Evolutionary conservation across 2,113 vertebrate genomes (phyloP).

Genomic region (Nerophis lumbriciformis): DNA sequence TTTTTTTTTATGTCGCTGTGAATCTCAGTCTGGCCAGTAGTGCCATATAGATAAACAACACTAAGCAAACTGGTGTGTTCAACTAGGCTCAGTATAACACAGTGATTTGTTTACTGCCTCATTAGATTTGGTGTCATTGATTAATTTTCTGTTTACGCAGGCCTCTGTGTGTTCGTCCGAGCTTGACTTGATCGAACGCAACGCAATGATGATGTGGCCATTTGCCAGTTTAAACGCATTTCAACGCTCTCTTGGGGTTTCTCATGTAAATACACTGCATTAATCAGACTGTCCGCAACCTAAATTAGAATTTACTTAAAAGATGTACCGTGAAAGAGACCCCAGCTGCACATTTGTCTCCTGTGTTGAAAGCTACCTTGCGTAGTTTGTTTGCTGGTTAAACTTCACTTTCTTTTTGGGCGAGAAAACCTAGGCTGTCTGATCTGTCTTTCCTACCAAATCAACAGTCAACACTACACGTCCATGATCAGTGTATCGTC

Average conservation of each 20-base stretch:
- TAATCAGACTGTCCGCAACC: conserved; percentile 42
- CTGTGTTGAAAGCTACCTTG: too few relatives aligned
- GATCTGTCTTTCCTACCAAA: not conserved
- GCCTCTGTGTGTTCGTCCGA: conserved; percentile 20
- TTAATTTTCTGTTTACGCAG: conserved; percentile 33
- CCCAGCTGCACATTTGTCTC: too few relatives aligned
- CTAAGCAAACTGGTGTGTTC: not conserved
- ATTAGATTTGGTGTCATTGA: conserved; percentile 40
- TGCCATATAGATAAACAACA: conserved; percentile 14
- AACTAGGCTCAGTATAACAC: not conserved
- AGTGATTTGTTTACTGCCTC: conserved; percentile 25
- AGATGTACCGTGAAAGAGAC: not conserved
- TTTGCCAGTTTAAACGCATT: conserved; percentile 34
- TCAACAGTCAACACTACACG: not conserved
- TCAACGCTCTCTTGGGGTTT: conserved; percentile 26
- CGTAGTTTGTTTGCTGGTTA: not conserved
- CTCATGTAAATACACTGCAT: conserved; percentile 18
- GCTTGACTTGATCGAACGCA: conserved; percentile 47
- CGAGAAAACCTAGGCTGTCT: not conserved
- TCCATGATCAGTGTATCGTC: not conserved
- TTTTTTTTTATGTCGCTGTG: not conserved
- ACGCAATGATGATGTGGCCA: conserved; percentile 25
- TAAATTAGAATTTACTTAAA: conserved; percentile 9
- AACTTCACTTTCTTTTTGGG: not conserved
- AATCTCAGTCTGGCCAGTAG: not conserved